Evolutionary conservation across 2,797 vertebrate species (phyloP).

Genomic region (Aphelocoma californica): DNA sequence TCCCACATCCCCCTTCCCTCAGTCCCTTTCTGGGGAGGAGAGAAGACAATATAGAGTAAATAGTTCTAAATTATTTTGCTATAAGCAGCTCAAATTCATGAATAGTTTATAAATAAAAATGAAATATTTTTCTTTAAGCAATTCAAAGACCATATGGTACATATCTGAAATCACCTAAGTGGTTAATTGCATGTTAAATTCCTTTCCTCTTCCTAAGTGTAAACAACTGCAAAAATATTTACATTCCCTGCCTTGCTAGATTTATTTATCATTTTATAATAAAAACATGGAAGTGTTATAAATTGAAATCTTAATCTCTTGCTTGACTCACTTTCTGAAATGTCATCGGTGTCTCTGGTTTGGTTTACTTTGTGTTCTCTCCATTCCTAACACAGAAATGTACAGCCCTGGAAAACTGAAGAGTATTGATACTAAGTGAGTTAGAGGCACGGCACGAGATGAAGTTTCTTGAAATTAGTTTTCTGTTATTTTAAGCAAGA

Average conservation of each 20-base stretch:
- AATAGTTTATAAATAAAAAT: constrained; percentile 46
- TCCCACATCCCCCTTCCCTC: not conserved
- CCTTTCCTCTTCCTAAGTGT: constrained; percentile 76
- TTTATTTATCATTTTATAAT: constrained; percentile 79
- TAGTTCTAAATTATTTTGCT: not conserved
- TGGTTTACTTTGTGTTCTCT: constrained; percentile 58
- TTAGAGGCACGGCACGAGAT: not conserved
- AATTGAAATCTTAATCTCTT: constrained; percentile 76
- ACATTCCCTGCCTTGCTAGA: constrained; percentile 72
- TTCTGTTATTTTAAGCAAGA: constrained; percentile 19
- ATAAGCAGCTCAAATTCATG: not conserved
- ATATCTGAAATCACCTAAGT: constrained; percentile 77
- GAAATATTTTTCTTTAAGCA: constrained; percentile 71
- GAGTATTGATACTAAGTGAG: not conserved
- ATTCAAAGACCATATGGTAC: constrained; percentile 74
- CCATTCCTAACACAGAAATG: constrained; percentile 2
- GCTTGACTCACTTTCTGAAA: constrained; percentile 73
- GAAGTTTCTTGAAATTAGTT: constrained; percentile 12
- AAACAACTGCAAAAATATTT: constrained; percentile 81
- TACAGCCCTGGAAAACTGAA: not conserved
- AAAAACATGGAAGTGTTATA: constrained; percentile 80
- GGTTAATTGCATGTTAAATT: constrained; percentile 82
- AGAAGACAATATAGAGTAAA: not conserved
- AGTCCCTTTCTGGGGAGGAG: not conserved
- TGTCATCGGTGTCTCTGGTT: constrained; percentile 57